Evolutionary conservation across 2,888 invertebrate genomes (phyloP), one percentile per base, ranked within the genome.

Genomic region (Sminthurinus aureus): DNA sequence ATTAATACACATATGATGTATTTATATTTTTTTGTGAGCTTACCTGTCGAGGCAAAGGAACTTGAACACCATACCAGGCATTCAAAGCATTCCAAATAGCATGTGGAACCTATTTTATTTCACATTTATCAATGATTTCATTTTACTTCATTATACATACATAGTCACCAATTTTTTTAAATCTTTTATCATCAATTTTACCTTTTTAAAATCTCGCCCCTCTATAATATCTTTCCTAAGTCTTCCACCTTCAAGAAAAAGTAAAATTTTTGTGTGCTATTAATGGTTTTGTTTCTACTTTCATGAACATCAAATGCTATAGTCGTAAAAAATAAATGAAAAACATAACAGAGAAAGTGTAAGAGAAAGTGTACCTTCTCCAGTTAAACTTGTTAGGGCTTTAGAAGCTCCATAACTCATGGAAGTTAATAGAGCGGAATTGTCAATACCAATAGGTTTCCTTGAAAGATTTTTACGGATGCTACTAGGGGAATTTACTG

Each of bases 231-330:
- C 89, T 67, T 93, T 92, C 86, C 94, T 94, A 85, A 97, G 91
- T 89, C 94, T 93, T 0, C 96, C 96, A 86, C 96, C 97, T 92
- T 97, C 97, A n/a, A n/a, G n/a, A n/a, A n/a, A n/a, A n/a, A n/a
- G n/a, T n/a, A n/a, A n/a, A n/a, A n/a, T n/a, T n/a, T n/a, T n/a
- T n/a, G n/a, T n/a, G n/a, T n/a, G n/a, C n/a, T n/a, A n/a, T n/a
- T n/a, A n/a, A n/a, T n/a, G n/a, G n/a, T n/a, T n/a, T n/a, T n/a
- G n/a, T n/a, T n/a, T n/a, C n/a, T n/a, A n/a, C n/a, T n/a, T n/a
- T n/a, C n/a, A n/a, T n/a, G n/a, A n/a, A n/a, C n/a, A n/a, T n/a
- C n/a, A n/a, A n/a, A n/a, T n/a, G n/a, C n/a, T n/a, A n/a, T n/a
- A n/a, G n/a, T n/a, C n/a, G n/a, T n/a, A n/a, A n/a, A n/a, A n/a